A percentile compares a stretch with the other conserved stretches of the same genome.
phyloP scores from a whole-genome alignment of 1,140 invertebrate species.

The Orchestia grillus region DNA sequence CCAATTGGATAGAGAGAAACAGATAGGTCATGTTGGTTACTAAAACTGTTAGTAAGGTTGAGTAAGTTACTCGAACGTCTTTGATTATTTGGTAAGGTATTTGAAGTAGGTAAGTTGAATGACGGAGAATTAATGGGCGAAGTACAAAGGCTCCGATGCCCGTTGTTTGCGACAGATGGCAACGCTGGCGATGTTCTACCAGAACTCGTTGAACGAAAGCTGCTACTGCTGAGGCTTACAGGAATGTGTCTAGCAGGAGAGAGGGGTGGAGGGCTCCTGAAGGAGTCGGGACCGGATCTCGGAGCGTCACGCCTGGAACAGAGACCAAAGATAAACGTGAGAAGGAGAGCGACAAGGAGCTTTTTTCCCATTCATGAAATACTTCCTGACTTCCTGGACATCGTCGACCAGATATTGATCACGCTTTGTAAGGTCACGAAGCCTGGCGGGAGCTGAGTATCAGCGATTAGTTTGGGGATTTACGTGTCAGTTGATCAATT shows the following conservation, averaged over 20 bases:
- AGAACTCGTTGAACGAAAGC: neutral
- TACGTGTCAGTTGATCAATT: neutral
- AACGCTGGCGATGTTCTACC: neutral
- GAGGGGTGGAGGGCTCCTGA: slow-evolving; percentile 21
- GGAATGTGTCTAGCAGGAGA: slow-evolving; percentile 25
- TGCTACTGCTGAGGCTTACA: slow-evolving; percentile 24
- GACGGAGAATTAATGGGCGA: neutral
- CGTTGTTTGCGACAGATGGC: neutral
- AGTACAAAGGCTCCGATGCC: neutral
- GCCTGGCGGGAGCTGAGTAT: neutral
- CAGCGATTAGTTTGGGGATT: neutral
- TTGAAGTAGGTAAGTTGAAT: neutral
- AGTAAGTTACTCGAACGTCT: slow-evolving; percentile 20
- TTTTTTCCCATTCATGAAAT: neutral
- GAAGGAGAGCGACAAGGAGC: neutral
- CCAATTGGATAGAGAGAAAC: slow-evolving; percentile 37
- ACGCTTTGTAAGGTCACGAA: neutral
- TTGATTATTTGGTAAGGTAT: slow-evolving; percentile 21
- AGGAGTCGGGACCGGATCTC: slow-evolving; percentile 29
- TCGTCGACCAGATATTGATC: neutral
- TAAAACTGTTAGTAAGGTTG: neutral
- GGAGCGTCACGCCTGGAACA: slow-evolving; percentile 14
- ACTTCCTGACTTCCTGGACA: slow-evolving; percentile 3
- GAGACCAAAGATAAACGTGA: slow-evolving; percentile 33
- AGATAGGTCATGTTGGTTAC: neutral